Base-by-base conservation (phyloP, 92 coral and sea anemone species). In the Diadumene lineata region DNA sequence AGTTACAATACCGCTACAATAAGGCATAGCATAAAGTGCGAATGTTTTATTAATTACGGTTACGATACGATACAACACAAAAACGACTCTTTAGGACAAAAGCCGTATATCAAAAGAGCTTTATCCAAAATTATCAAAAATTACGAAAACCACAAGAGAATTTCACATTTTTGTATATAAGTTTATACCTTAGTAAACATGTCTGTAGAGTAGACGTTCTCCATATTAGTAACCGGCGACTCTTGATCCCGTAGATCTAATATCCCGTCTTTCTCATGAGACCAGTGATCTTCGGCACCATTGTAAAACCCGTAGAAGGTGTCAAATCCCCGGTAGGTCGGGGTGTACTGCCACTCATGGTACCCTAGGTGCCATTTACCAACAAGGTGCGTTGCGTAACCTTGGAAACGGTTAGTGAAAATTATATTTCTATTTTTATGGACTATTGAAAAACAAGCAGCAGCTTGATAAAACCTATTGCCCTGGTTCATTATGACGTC, bases 351-450 rank as follows among this genome's bases (percentile, higher is more conserved):
- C 85, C 85, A 79, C 51, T 79, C 77, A 69, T 34, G 31, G 50
- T 66, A 78, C 17, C 89, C 89, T n/a, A 79, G 77, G 44, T 84
- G 89, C 89, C 89, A 85, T 71, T 85, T 85, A 9, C 89, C 89
- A 57, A 85, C 73, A 58, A 80, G 68, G 34, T 85, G 89, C 24
- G 85, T 85, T 7, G 69, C 82, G 77, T 85, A 85, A 34, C 89
- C 89, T 85, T n/a, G 60, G 19, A 13, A 53, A 53, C 60, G n/a
- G 24, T 53, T 21, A 53, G 19, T 9, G 10, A 53, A 16, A 53
- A 53, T 2, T 21, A 9, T 53, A 21, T 9, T 53, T 53, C 60
- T 53, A 53, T 23, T 53, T 21, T 53, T 53, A 38, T 38, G 6
- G 48, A 13, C 48, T 38, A 38, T 38, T 38, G 48, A 6, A 38